Evolutionary conservation across 2,797 vertebrate genomes (phyloP).

Genomic region (Sebastes alutus): DNA sequence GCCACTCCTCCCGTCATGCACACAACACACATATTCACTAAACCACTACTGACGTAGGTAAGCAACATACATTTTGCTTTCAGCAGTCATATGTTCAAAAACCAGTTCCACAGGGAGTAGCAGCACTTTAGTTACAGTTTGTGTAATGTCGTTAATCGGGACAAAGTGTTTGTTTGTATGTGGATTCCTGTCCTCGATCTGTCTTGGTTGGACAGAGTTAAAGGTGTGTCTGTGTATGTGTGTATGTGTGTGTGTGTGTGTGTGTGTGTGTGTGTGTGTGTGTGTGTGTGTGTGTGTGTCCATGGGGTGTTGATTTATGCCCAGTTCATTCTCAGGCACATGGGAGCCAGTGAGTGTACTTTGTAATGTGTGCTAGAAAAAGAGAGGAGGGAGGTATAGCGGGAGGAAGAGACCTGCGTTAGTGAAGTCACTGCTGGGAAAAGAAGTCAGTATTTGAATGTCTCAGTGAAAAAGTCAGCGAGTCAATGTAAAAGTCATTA

Average conservation of each 20-base stretch:
- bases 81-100: constrained; percentile 7
- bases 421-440: not conserved
- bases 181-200: not conserved
- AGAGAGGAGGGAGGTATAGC: not conserved
- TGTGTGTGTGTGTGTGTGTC: not conserved
- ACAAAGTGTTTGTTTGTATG: constrained; percentile 16
- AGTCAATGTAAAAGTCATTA: not conserved
- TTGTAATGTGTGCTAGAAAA: not conserved
- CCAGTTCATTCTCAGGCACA: not conserved
- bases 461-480: not conserved
- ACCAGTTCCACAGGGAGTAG: not conserved
- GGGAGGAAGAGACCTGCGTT: not conserved
- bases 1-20: not conserved
- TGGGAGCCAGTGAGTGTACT: not conserved
- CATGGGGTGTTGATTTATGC: not conserved
- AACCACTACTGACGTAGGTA: constrained; percentile 3
- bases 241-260: not conserved
- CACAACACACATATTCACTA: not conserved
- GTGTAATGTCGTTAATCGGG: not conserved
- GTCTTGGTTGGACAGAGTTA: not conserved
- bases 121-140: not conserved
- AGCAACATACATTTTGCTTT: constrained; percentile 2
- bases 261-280: not conserved
- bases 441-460: not conserved
- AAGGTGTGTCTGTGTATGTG: not conserved